Base-by-base conservation (phyloP, 2,888 invertebrate species). In the Zygaena filipendulae region DNA sequence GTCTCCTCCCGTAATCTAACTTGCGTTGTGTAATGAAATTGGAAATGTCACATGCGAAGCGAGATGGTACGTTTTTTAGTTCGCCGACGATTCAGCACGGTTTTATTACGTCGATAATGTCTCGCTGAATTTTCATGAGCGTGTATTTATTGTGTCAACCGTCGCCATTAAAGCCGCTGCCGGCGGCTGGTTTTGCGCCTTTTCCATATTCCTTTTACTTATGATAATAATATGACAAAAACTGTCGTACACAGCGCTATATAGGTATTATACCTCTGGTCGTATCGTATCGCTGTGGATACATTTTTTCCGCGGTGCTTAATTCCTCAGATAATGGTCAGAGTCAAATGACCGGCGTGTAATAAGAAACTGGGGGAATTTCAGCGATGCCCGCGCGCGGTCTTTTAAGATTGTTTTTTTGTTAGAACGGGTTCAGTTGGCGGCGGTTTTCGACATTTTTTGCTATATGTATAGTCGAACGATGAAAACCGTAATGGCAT, bases 401-500 rank as follows among this genome's bases (percentile, higher is more conserved):
- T 71, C 70, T 77, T 75, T 74, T 70, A 74, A 68, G 59, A 55
- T 50, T 47, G 50, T 66, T 75, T 75, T 74, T 69, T 75, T 69
- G 56, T 39, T 30, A 39, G 50, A 58, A 56, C 63, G 52, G 59
- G 62, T 62, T 70, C 62, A 61, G 60, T 45, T 63, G 63, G 57
- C 68, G 63, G 61, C 66, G 47, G 61, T 57, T 69, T 62, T 64
- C 62, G 60, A 51, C 42, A 54, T 71, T 74, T 77, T 77, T 77
- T 75, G 60, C 61, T 54, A 52, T 60, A 50, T 57, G 56, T 58
- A 64, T n/a, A n/a, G n/a, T n/a, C n/a, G n/a, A n/a, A n/a, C n/a
- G 62, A 74, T 74, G 75, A 77, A 77, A 77, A 77, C 75, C 74
- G 68, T 77, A 77, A 77, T 75, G 74, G 77, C 77, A 77, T 77